Conservation (phyloP, 2,113 vertebrate genomes). For the Proteles cristata region DNA sequence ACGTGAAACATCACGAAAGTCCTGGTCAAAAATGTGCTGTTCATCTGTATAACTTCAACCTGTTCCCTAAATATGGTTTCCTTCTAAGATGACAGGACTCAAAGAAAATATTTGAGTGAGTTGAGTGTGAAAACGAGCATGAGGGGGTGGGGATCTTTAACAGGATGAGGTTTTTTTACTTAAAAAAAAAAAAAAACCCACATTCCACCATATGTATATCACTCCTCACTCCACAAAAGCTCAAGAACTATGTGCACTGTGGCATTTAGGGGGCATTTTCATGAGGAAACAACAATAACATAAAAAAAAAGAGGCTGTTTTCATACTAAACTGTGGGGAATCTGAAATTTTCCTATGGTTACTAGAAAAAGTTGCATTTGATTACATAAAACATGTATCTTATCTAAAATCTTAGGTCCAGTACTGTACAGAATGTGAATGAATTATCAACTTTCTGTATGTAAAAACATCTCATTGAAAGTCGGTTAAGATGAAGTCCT, state of each 20-base stretch:
- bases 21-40: not conserved
- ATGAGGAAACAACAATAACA: not conserved
- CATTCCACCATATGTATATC: not conserved
- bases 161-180: not conserved
- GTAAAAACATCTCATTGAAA: conserved; percentile 6
- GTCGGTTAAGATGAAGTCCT: not conserved
- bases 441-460: not conserved
- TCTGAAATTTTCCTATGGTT: not conserved
- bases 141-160: not conserved
- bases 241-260: not conserved
- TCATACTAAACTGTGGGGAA: not conserved
- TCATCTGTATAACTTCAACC: not conserved
- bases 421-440: not conserved
- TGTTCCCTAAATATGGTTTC: not conserved
- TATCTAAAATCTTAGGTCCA: conserved; percentile 17
- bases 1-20: not conserved
- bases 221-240: conserved; percentile 17
- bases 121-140: not conserved
- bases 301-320: not conserved
- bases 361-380: conserved; percentile 28
- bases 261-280: not conserved
- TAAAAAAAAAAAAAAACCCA: not conserved
- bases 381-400: conserved; percentile 6
- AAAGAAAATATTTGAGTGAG: not conserved
- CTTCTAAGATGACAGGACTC: not conserved